phyloP scores from a whole-genome alignment of 2,113 vertebrate genomes.

The Crotalus helleri region DNA sequence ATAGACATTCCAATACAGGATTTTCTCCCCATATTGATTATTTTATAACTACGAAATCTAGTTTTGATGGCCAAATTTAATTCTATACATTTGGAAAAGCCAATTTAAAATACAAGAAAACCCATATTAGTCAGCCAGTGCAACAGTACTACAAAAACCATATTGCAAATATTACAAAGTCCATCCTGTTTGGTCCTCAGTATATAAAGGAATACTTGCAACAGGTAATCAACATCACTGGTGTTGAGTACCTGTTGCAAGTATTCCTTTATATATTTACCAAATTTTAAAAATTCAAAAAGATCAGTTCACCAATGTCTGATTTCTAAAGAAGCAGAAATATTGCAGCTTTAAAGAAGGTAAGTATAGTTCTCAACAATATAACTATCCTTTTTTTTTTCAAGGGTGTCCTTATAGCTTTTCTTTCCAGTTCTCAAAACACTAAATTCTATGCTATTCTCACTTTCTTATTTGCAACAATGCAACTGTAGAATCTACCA shows the following conservation, averaged over 20 bases:
- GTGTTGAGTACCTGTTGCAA: neutral
- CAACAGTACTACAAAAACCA: neutral
- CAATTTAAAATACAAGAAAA: neutral
- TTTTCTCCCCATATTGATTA: neutral
- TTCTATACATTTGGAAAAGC: neutral
- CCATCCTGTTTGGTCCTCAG: neutral
- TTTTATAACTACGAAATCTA: neutral
- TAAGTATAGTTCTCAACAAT: neutral
- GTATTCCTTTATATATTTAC: neutral
- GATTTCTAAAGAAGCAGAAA: neutral
- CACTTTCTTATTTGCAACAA: neutral
- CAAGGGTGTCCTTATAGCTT: neutral
- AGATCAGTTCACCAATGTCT: neutral
- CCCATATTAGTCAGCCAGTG: neutral
- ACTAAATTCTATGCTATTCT: neutral
- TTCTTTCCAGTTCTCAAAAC: neutral
- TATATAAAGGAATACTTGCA: neutral
- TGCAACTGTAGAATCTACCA: neutral
- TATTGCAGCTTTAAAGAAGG: neutral
- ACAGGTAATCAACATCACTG: neutral
- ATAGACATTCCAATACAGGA: neutral
- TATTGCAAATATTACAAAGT: neutral
- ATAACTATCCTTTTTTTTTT: neutral
- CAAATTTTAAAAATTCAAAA: neutral
- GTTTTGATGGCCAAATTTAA: neutral